Evolutionary conservation across 2,113 vertebrate species (phyloP), one percentile per base, ranked within the genome.

Genomic region (Antennarius striatus): DNA sequence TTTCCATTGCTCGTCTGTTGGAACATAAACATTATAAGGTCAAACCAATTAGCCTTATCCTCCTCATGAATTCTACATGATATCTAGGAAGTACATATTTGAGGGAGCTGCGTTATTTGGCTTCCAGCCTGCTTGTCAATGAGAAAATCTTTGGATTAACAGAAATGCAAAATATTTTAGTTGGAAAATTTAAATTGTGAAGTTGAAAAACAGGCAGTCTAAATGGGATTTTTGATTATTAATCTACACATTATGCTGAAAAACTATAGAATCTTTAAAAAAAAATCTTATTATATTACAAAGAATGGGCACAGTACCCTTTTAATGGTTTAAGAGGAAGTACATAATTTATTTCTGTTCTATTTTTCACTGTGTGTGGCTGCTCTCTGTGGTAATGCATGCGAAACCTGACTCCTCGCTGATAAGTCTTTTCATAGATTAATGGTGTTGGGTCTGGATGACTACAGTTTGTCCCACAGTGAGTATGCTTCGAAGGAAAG

Each of bases 11-110:
- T 81, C 60, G 47, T 59, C 57, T 60, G 82, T 67, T 60, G 71
- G 79, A 77, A 72, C 32, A 36, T 36, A 51, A 74, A 63, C 17
- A 69, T 66, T 69, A 50, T 43, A 63, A 85, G 53, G 76, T 75
- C 75, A 79, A 80, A 86, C 88, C 86, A 81, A 90, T 86, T 65
- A 61, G 17, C 71, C 79, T 82, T 73, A 82, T 50, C 30, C n/a
- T 60, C 10, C 69, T 83, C 65, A 74, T 85, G 67, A 74, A 84
- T 73, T 74, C 62, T 43, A 56, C 32, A 81, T 82, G 71, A 65
- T 16, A 77, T 67, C 55, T 22, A 22, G 67, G 59, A 59, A 67
- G 36, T 60, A 29, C 69, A 72, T 74, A 62, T 75, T 64, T 49
- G 42, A 42, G 36, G 4, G 10, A 28, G 58, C 47, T 45, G 36